Conservation (phyloP, 1,140 invertebrate genomes). For the Bradynema listronoti region DNA sequence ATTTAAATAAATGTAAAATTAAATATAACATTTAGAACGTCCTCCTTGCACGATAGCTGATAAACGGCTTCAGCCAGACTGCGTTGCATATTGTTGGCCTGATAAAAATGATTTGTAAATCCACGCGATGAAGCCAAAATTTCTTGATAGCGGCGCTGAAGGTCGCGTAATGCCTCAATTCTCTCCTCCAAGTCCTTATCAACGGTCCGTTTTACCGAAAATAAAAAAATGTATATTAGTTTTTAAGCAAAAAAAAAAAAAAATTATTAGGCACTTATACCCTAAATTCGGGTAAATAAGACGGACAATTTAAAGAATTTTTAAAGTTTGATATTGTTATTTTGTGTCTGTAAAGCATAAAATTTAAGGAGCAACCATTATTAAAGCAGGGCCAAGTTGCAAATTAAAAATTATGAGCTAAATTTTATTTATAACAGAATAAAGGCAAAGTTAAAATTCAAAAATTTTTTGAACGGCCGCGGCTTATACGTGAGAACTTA, state of each 20-base stretch:
- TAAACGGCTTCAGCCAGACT: conserved; percentile 17
- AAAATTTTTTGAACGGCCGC: too few relatives aligned
- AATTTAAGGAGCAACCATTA: too few relatives aligned
- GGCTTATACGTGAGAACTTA: too few relatives aligned
- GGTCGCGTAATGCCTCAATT: conserved; percentile 10
- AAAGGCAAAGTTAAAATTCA: too few relatives aligned
- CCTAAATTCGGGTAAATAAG: not conserved
- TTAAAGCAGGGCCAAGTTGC: too few relatives aligned
- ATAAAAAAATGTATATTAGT: too few relatives aligned
- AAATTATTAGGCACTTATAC: conserved; percentile 3
- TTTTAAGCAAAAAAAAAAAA: conserved; percentile 7
- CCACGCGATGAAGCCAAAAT: conserved; percentile 8
- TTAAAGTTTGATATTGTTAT: too few relatives aligned
- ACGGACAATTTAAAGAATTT: too few relatives aligned
- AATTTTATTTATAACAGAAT: too few relatives aligned
- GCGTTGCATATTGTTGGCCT: conserved; percentile 13
- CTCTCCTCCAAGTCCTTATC: conserved; percentile 23
- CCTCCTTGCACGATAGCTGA: conserved; percentile 18
- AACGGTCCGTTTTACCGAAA: conserved; percentile 22
- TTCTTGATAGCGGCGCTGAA: conserved; percentile 11
- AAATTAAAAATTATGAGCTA: too few relatives aligned
- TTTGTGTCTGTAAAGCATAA: too few relatives aligned
- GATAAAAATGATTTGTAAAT: conserved; percentile 8
- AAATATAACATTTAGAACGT: conserved; percentile 18
- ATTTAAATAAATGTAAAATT: not conserved